Base-by-base conservation (phyloP, 2,888 invertebrate species). In the Priocnemis perturbator region DNA sequence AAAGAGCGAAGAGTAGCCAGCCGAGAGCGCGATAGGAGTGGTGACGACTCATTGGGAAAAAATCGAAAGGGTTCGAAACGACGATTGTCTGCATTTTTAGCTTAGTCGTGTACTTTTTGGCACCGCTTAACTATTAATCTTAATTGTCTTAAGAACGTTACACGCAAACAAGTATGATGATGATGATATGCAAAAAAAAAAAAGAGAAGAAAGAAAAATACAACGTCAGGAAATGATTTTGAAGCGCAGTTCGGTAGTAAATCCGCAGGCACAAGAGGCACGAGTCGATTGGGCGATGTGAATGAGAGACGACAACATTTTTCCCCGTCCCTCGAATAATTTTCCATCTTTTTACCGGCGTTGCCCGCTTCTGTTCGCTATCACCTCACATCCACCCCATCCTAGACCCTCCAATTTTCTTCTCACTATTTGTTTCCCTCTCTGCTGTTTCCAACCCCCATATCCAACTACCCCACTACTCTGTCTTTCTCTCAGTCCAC, bases 1-100 rank as follows among this genome's bases (percentile, higher is more conserved):
- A 74, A 70, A 69, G 72, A 77, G 77, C 64, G 72, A 77, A 76
- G 75, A 76, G 78, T 76, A 77, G 63, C 53, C 9, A 77, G 63
- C 53, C 9, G 0, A 50, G 64, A 60, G 15, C 26, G 58, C 30
- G 19, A 4, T 17, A 30, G 37, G 30, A 44, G 19, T 9, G n/a
- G 9, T 9, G 3, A 53, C 20, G 17, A 56, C 19, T 11, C n/a
- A 20, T 3, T 45, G 21, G 1, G 3, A 45, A 58, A 17, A 57
- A 58, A 44, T 26, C 5, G 5, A 56, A 56, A 66, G 60, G 60
- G 21, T 47, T 23, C 45, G 56, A 72, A 52, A 48, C 26, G 48
- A 58, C 23, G 56, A 64, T 64, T 50, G 64, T 61, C 60, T 52
- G 66, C 59, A 63, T 65, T 37, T 37, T 74, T 68, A 56, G 67